A percentile compares a stretch with the other conserved stretches of the same genome.
phyloP scores from a whole-genome alignment of 2,113 vertebrate genomes.

The Turnix velox region DNA sequence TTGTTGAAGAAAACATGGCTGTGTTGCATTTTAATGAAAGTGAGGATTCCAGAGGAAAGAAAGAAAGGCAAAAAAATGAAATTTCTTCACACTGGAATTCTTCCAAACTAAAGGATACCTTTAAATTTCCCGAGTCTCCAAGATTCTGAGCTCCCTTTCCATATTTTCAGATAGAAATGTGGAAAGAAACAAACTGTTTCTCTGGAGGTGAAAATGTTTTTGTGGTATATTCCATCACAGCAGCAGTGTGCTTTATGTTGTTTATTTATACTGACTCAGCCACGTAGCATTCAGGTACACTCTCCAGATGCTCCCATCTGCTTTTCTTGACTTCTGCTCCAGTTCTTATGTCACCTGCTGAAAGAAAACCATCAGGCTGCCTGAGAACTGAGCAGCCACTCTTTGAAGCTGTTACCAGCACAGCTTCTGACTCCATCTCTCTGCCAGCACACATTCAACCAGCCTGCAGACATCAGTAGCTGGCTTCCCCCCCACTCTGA shows the following conservation, averaged over 20 bases:
- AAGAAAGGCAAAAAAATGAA: background rate
- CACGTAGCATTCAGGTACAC: background rate
- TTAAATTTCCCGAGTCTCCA: background rate
- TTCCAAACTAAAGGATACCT: background rate
- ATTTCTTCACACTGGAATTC: background rate
- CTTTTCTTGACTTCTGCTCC: background rate
- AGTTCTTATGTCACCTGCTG: conserved; percentile 34
- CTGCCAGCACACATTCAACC: conserved; percentile 49
- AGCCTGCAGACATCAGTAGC: conserved; percentile 60
- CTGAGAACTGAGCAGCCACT: conserved; percentile 5
- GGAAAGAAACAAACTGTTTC: background rate
- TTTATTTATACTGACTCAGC: background rate
- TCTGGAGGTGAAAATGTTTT: background rate
- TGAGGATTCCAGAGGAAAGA: background rate
- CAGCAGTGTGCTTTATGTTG: background rate
- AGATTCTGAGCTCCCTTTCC: background rate
- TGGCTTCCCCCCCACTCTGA: conserved; percentile 14
- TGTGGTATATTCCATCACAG: background rate
- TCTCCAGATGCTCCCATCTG: background rate
- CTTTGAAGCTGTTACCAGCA: conserved; percentile 40
- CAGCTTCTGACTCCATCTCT: conserved; percentile 32
- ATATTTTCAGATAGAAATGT: background rate
- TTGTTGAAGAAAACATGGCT: background rate
- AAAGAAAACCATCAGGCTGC: background rate
- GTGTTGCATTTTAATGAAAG: background rate